Evolutionary conservation across 2,888 invertebrate species (phyloP), one percentile per base, ranked within the genome.

Genomic region (Oligia strigilis): DNA sequence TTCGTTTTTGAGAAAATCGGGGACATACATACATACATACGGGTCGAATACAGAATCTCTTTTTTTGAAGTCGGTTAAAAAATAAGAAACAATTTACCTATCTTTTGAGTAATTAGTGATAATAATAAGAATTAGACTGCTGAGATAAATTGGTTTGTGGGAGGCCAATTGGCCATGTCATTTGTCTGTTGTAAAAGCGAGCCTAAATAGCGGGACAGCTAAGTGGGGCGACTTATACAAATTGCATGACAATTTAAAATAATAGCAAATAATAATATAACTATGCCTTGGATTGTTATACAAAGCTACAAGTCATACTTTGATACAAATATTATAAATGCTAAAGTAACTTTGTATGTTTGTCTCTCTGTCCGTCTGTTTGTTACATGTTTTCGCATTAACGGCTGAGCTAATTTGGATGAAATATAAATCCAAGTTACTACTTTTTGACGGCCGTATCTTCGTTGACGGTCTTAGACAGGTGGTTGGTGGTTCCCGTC

Each of bases 111-210:
- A 60, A 81, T 84, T 58, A 40, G n/a, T 29, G 60, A 55, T 66
- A 79, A 29, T 71, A 71, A 80, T 29, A 13, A 36, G 46, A 46
- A 55, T 40, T 64, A 52, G 46, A 40, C 17, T 29, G 58, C 36
- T 29, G 4, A 67, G 23, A 85, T 62, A 67, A 84, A 81, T 81
- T 67, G 3, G 46, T 80, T 71, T 67, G 85, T 81, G 81, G 81
- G 81, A 72, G 80, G 85, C 36, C 62, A 72, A 80, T 84, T 80
- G 60, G 29, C 0, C 11, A 8, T 46, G 80, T 49, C 67, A 85
- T 80, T 81, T 85, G 55, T 72, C 71, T 55, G 19, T 67, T 62
- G 60, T 66, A 55, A 66, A 29, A 52, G 43, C 60, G 43, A 71
- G 40, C 14, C 40, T 17, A 60, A 58, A 49, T 79, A 52, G 13